Base-by-base conservation (phyloP, 2,797 vertebrate species). In the Hapalemur alaotrensis region DNA sequence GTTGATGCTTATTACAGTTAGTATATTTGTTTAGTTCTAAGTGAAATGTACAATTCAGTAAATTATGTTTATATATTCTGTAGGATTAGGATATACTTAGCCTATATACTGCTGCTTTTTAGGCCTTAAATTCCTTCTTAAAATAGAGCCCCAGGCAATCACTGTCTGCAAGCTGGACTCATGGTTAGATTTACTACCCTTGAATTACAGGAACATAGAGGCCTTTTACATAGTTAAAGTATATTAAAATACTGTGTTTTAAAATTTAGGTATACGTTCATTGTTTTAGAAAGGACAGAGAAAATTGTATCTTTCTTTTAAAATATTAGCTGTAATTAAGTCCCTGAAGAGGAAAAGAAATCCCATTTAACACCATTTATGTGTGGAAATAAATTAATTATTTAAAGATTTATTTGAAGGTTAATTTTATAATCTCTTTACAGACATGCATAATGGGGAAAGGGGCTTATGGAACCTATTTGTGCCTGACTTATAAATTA, bases 321-420 rank as follows among this genome's bases (percentile, higher is more conserved):
- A 72, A 54, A 57, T 72, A 70, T 61, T 52, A 73, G 38, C 54
- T 79, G n/a, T 63, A 69, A 88, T 54, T 65, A 14, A 90, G n/a
- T 65, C 13, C 38, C 43, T 89, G 50, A 96, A 73, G 13, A 95
- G 79, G 48, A 92, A 92, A 32, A 79, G 12, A 96, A 89, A 72
- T 57, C 15, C 30, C 57, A 92, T 59, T 48, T 75, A 93, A 90
- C 5, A 81, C n/a, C 41, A 59, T 54, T 90, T 35, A 76, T 91
- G 59, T 63, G 23, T 91, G 63, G 23, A 70, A 93, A n/a, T 59
- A 32, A n/a, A 91, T 41, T 83, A 59, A 41, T 61, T 83, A 95
- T 89, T 67, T 84, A 20, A 84, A 78, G 61, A 57, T 61, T 83
- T 81, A 92, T 52, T 91, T 38, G 25, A 92, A 89, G 57, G 67